Evolutionary conservation across 2,888 invertebrate species (phyloP), one percentile per base, ranked within the genome.

Genomic region (Tetragnatha montana): DNA sequence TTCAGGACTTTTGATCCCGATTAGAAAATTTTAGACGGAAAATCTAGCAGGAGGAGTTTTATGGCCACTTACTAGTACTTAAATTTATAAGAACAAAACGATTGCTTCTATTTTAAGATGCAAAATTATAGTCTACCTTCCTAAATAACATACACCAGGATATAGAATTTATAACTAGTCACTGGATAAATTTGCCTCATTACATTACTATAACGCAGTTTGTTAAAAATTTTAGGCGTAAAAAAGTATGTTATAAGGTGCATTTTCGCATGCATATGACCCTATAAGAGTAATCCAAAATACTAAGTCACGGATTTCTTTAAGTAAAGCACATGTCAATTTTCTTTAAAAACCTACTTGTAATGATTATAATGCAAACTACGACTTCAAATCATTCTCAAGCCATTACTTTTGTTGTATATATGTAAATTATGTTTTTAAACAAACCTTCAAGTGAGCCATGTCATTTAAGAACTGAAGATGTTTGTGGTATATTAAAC

Each of bases 1-100:
- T 76, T 60, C 60, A 81, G 89, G 85, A 81, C 78, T 78, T 81
- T 78, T 47, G 47, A 76, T 60, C 85, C 81, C 85, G 85, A 19
- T 7, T 76, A 85, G 75, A 85, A 80, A 85, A 86, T 68, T 74
- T 51, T 79, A 88, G 81, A 78, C n/a, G 82, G 17, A 60, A 60
- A 60, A 60, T 60, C 17, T 60, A 60, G 60, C 60, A 60, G 6
- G 60, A 35, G 35, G 60, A 8, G 17, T 60, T 60, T 6, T 60
- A 60, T 60, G 12, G 12, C 60, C 60, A 60, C 14, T 14, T 60
- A 10, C 12, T 12, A 12, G 17, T 8, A 60, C 12, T 60, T 17
- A 60, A 60, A 60, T 60, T 60, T 60, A 60, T 60, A 60, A 17
- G 60, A 60, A 60, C 60, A 8, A 60, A 60, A 60, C 60, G 7